Evolutionary conservation across 30 jellyfish, hydroid and myxozoan genomes (phyloP).

Genomic region (Mastigias papua): DNA sequence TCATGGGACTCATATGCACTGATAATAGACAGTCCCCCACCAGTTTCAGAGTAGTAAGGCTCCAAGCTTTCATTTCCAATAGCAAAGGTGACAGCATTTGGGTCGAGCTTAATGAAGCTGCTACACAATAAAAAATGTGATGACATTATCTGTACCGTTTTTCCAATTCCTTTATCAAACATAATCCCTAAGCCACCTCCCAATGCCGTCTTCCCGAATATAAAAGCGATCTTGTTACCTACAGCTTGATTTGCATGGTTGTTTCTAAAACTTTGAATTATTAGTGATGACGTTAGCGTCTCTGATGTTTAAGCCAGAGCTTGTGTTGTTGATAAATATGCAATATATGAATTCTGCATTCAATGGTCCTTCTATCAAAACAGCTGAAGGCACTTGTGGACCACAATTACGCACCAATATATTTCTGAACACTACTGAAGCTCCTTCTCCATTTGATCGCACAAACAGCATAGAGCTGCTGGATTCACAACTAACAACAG

Average conservation of each 20-base stretch:
- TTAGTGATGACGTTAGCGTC: conserved; percentile 31
- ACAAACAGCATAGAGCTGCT: conserved; percentile 1
- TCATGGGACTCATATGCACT: conserved; percentile 42
- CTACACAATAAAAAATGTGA: conserved; percentile 27
- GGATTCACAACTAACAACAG: not conserved
- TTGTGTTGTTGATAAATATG: conserved; percentile 33
- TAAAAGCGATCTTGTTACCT: conserved; percentile 24
- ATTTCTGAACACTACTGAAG: too few relatives aligned
- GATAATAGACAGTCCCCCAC: conserved; percentile 67
- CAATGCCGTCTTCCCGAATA: conserved; percentile 66
- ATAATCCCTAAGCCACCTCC: conserved; percentile 78
- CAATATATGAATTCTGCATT: conserved; percentile 35
- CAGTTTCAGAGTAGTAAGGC: conserved; percentile 66
- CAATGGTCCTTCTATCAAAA: too few relatives aligned
- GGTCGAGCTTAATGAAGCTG: conserved; percentile 31
- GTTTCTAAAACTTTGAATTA: conserved; percentile 12
- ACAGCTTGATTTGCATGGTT: conserved; percentile 55
- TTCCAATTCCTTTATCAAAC: conserved; percentile 19
- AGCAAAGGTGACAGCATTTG: conserved; percentile 35
- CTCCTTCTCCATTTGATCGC: too few relatives aligned
- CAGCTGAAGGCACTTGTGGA: too few relatives aligned
- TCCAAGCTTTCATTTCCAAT: conserved; percentile 37
- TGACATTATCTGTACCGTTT: conserved; percentile 15
- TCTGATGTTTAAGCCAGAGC: conserved; percentile 67
- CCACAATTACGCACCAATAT: too few relatives aligned